These are phyloP conservation scores for Petrocephalus sullivani DNA, from an alignment of 2,797 vertebrate genomes.

Conservation along the genomic window DNA sequence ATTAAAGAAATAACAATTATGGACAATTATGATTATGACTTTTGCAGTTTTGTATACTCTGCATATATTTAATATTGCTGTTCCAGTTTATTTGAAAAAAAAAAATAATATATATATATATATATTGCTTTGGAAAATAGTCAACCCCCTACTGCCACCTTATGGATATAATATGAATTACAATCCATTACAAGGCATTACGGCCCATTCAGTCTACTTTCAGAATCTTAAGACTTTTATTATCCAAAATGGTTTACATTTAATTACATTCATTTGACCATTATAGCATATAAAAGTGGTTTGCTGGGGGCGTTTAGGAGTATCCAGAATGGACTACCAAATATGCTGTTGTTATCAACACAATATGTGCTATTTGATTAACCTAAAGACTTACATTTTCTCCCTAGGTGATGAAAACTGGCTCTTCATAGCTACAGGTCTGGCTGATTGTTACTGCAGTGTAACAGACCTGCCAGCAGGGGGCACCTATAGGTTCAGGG, in stretches of 20 bases:
- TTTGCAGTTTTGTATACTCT: slow-evolving; percentile 6
- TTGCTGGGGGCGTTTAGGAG: background rate
- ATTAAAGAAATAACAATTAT: slow-evolving; percentile 9
- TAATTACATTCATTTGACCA: background rate
- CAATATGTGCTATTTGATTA: background rate
- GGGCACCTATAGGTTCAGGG: slow-evolving; percentile 76
- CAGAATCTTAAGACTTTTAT: background rate
- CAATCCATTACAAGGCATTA: slow-evolving; percentile 4
- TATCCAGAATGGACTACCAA: background rate
- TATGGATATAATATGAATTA: slow-evolving; percentile 20
- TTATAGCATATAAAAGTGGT: background rate
- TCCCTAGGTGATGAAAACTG: slow-evolving; percentile 77
- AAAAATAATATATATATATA: background rate
- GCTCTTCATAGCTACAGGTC: slow-evolving; percentile 78
- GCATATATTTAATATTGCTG: background rate
- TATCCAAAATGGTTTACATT: background rate
- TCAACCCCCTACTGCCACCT: slow-evolving; percentile 25
- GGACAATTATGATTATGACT: slow-evolving; percentile 2
- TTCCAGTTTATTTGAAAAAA: background rate
- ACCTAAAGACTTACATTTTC: background rate
- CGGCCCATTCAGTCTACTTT: background rate
- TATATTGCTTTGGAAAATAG: background rate
- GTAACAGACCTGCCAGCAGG: slow-evolving; percentile 74
- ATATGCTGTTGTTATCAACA: background rate
- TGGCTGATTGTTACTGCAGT: slow-evolving; percentile 89